Percentiles rank a stretch among this genome's conserved stretches.
Conservation (phyloP, 2,113 vertebrate genomes). For the Otocyon megalotis region DNA sequence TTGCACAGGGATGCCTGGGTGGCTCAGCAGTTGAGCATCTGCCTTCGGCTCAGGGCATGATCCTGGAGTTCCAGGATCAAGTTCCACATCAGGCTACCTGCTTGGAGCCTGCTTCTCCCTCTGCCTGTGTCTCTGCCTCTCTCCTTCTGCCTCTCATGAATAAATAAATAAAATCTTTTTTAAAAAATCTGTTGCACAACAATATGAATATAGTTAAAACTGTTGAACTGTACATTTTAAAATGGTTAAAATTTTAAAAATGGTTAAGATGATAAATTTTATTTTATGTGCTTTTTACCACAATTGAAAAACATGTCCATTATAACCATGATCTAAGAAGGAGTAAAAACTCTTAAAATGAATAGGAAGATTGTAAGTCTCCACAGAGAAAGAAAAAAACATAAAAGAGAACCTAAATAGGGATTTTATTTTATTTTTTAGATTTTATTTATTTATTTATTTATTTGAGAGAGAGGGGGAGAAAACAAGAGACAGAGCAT, state of each 20-base stretch:
- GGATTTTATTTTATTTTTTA: too few species aligned
- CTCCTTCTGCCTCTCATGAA: too few species aligned
- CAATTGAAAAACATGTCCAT: not conserved
- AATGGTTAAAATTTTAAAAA: not conserved
- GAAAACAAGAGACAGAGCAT: too few species aligned
- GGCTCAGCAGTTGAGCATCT: not conserved
- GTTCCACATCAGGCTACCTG: not conserved
- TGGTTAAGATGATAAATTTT: conserved; percentile 11
- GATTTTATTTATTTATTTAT: too few species aligned
- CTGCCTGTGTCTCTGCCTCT: not conserved
- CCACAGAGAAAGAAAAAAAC: not conserved
- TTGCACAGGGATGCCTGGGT: not conserved
- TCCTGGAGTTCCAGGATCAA: not conserved
- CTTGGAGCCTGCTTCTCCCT: not conserved
- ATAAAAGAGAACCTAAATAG: not conserved
- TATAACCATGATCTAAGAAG: not conserved
- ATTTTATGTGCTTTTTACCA: not conserved
- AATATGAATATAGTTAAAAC: too few species aligned
- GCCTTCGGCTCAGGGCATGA: not conserved
- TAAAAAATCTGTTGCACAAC: too few species aligned
- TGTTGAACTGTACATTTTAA: too few species aligned
- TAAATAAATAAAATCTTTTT: too few species aligned
- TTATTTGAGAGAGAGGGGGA: too few species aligned
- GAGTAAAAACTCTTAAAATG: not conserved
- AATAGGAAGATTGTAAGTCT: not conserved